Evolutionary conservation across 2,797 vertebrate genomes (phyloP), one percentile per base, ranked within the genome.

Genomic region (Strix occidentalis): DNA sequence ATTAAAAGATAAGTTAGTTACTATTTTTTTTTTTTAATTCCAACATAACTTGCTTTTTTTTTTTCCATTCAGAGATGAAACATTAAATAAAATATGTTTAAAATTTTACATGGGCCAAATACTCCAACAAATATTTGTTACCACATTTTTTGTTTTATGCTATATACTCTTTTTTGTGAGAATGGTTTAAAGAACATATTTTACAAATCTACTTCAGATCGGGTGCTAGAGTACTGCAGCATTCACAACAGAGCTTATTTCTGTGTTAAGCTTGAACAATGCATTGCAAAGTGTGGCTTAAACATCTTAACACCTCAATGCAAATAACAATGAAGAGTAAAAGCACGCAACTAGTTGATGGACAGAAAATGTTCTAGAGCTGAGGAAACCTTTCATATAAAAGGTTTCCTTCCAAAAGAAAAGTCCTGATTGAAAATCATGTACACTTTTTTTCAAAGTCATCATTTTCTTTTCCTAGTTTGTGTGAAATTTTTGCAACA

Each of bases 271-370:
- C 5, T 50, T 81, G 28, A 78, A 6, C 13, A 78, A 45, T 10
- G 6, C 8, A 16, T 43, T 84, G 21, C 14, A 65, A 94, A 84
- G 64, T 23, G 10, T 18, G 6, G 14, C 10, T 72, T 72, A 84
- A 51, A 33, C 10, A 11, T 53, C n/a, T 74, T 61, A 65, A 77
- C 3, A 29, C 4, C 16, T 33, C 31, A 65, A 13, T 53, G 10
- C 28, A 53, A 74, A 74, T 57, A 84, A 74, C 53, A 77, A 77
- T 4, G 20, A 69, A 60, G 16, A 46, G 4, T 2, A 53, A 84
- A 91, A 61, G 9, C 19, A 56, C 3, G 0, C 11, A 74, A 35
- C 13, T 54, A 11, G 0, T 28, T 4, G 3, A 50, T 9, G 18
- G 16, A 76, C 5, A 54, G 9, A 37, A 68, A 63, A 37, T 2